Percentiles rank a stretch among this genome's conserved stretches.
Conservation (phyloP, 1,140 invertebrate species). For the Drosophila fuyamai region DNA sequence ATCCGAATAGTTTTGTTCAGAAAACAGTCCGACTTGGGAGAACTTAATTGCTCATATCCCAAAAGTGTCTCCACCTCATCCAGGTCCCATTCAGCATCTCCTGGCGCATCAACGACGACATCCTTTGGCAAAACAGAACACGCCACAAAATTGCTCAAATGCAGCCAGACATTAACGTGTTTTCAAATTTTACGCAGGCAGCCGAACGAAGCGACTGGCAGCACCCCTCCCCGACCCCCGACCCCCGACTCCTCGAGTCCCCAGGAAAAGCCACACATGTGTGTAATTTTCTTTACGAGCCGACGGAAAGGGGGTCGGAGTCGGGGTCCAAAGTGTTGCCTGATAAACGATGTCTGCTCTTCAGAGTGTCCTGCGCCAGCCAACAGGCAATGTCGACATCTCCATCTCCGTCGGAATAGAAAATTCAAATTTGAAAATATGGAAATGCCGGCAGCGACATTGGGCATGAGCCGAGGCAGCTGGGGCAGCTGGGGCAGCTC, state of each 20-base stretch:
- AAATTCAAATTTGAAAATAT: slow-evolving; percentile 83
- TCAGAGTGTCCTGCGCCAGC: slow-evolving; percentile 16
- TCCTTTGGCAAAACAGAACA: slow-evolving; percentile 36
- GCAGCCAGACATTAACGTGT: slow-evolving; percentile 75
- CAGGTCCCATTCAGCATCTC: neutral
- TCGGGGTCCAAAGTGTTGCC: slow-evolving; percentile 52
- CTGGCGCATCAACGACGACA: slow-evolving; percentile 9
- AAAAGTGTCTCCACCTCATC: neutral
- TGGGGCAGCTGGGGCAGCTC: slow-evolving; percentile 14
- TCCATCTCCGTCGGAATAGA: slow-evolving; percentile 55
- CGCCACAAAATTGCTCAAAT: slow-evolving; percentile 68
- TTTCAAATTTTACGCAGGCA: slow-evolving; percentile 66
- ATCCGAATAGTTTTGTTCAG: neutral
- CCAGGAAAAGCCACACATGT: slow-evolving; percentile 73
- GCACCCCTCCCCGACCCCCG: neutral
- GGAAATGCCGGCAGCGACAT: slow-evolving; percentile 61
- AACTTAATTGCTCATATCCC: slow-evolving; percentile 31
- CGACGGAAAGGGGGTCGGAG: neutral
- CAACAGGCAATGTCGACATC: slow-evolving; percentile 20
- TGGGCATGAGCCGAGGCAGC: slow-evolving; percentile 39
- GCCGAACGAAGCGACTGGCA: slow-evolving; percentile 53
- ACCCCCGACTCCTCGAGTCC: neutral
- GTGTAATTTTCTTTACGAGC: slow-evolving; percentile 77
- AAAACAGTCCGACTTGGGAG: neutral
- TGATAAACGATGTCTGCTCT: slow-evolving; percentile 65